Evolutionary conservation across 2,797 vertebrate genomes (phyloP).

Genomic region (Graptemys geographica): DNA sequence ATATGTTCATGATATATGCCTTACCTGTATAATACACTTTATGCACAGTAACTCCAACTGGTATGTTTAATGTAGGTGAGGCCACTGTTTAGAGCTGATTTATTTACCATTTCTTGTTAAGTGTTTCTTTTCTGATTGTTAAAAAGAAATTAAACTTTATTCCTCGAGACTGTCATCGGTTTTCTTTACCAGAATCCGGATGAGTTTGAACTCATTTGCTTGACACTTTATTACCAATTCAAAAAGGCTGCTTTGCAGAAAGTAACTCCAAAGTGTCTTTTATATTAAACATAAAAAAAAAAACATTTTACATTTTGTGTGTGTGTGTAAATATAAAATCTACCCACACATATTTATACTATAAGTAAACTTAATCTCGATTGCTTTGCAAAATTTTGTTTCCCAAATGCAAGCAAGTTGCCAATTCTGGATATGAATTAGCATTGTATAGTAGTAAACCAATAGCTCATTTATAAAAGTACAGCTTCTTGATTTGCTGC

Average conservation of each 20-base stretch:
- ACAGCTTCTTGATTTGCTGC: constrained; percentile 28
- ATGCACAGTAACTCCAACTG: neutral
- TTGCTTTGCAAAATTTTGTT: neutral
- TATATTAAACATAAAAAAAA: neutral
- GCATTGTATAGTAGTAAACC: neutral
- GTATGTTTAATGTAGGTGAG: neutral
- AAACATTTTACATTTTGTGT: neutral
- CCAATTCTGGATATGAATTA: neutral
- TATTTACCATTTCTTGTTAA: neutral
- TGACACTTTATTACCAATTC: neutral
- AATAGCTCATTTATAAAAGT: constrained; percentile 33
- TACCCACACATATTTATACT: neutral
- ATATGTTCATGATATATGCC: neutral
- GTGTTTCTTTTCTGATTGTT: neutral
- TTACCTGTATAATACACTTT: neutral
- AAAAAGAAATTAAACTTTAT: neutral
- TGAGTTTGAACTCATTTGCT: neutral
- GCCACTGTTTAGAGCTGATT: neutral
- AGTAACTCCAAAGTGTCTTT: neutral
- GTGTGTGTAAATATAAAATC: neutral
- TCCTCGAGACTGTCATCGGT: neutral
- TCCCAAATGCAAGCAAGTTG: neutral
- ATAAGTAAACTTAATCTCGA: neutral
- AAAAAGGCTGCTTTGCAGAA: neutral
- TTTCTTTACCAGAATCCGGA: neutral